Conservation (phyloP, 2,888 invertebrate species). For the Keiferia lycopersicella region DNA sequence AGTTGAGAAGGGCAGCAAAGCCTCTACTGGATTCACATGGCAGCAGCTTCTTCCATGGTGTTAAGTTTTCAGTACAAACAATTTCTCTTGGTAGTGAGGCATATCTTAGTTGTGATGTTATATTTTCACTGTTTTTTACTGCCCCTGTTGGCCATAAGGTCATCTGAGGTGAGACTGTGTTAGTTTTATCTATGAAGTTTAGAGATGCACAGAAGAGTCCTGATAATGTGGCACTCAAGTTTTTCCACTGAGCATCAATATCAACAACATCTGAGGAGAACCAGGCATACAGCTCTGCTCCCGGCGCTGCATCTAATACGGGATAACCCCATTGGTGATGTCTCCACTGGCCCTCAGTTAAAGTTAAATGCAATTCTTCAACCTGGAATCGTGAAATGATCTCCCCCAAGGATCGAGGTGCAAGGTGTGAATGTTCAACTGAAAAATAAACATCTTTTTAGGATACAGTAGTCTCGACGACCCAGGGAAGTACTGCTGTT, state of each 20-base stretch:
- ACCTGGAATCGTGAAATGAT: constrained; percentile 91
- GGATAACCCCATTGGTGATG: constrained; percentile 98
- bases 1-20: constrained; percentile 92
- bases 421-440: constrained; percentile 92
- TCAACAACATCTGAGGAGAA: constrained; percentile 85
- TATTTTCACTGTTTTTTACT: constrained; percentile 67
- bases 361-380: constrained; percentile 93
- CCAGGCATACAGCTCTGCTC: constrained; percentile 97
- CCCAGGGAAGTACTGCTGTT: too few species aligned
- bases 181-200: constrained; percentile 94
- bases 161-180: constrained; percentile 91
- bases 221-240: constrained; percentile 93
- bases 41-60: constrained; percentile 98
- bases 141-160: constrained; percentile 90
- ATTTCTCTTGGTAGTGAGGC: constrained; percentile 97
- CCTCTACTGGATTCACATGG: constrained; percentile 97
- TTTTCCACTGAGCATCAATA: constrained; percentile 93
- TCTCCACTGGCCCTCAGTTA: constrained; percentile 97
- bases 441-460: constrained; percentile 44
- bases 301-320: constrained; percentile 92
- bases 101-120: constrained; percentile 85
- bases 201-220: constrained; percentile 98
- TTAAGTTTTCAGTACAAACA: constrained; percentile 99
- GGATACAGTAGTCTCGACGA: too few species aligned
- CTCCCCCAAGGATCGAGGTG: constrained; percentile 94